Conservation (phyloP, 2,797 vertebrate genomes). For the Chromis chromis region DNA sequence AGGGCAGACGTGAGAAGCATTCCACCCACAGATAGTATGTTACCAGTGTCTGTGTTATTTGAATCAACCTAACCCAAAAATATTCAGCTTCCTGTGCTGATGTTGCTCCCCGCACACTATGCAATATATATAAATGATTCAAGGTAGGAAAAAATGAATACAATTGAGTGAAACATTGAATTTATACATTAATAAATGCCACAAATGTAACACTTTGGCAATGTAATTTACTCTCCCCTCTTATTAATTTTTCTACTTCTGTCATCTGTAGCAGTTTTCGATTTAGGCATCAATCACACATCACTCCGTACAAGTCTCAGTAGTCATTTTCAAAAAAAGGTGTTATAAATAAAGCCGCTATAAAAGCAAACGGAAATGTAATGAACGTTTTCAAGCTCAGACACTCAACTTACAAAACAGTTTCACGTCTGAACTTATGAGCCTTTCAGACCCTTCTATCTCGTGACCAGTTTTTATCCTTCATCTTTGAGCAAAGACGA, state of each 20-base stretch:
- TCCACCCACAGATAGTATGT: constrained; percentile 45
- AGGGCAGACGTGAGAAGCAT: constrained; percentile 73
- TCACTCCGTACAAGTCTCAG: constrained; percentile 14
- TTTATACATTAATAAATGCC: constrained; percentile 1
- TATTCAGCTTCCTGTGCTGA: constrained; percentile 26
- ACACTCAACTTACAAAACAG: not conserved
- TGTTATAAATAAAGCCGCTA: constrained; percentile 5
- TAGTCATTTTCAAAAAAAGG: not conserved
- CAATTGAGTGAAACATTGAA: constrained; percentile 4
- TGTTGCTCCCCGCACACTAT: constrained; percentile 33
- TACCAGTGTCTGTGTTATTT: constrained; percentile 46
- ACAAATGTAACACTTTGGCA: not conserved
- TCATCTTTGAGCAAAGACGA: not conserved
- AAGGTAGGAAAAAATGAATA: constrained; percentile 7
- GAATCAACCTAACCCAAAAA: constrained; percentile 45
- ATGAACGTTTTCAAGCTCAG: constrained; percentile 30
- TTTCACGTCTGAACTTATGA: not conserved
- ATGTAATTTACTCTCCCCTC: not conserved
- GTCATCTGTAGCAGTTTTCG: constrained; percentile 27
- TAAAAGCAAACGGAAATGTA: constrained; percentile 7
- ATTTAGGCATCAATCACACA: constrained; percentile 40
- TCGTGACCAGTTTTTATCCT: constrained; percentile 10
- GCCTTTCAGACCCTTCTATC: not conserved
- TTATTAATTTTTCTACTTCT: not conserved
- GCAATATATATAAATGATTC: constrained; percentile 16